Evolutionary conservation across 2,113 vertebrate species (phyloP).

Genomic region (Syrrhaptes paradoxus): DNA sequence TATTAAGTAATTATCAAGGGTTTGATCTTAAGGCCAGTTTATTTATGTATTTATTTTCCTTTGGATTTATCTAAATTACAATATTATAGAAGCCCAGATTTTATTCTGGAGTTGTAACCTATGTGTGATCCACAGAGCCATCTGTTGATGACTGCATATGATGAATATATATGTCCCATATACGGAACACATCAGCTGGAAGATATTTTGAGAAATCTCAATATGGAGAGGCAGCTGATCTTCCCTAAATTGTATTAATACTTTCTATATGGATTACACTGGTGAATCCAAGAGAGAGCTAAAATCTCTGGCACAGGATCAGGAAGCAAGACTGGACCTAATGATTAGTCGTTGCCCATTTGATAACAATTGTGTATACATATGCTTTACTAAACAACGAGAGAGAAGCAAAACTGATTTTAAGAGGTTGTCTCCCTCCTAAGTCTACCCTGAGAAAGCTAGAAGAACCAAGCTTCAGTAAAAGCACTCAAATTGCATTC

Average conservation of each 20-base stretch:
- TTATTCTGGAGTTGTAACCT: neutral
- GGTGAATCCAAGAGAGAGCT: neutral
- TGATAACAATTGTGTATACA: neutral
- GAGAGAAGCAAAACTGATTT: neutral
- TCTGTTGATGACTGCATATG: neutral
- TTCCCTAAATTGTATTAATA: neutral
- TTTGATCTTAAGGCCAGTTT: neutral
- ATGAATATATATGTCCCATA: neutral
- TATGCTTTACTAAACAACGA: neutral
- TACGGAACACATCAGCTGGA: neutral
- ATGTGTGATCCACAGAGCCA: too few relatives aligned
- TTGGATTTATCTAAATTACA: neutral
- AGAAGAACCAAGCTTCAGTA: neutral
- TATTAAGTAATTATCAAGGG: neutral
- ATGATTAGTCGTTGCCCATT: neutral
- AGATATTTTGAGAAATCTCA: neutral
- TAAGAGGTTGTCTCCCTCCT: neutral
- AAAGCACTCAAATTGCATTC: neutral
- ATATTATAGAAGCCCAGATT: neutral
- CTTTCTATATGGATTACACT: neutral
- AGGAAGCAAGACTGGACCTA: neutral
- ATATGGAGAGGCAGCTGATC: neutral
- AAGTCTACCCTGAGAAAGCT: neutral
- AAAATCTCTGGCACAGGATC: neutral
- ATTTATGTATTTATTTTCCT: neutral